Conservation (phyloP, 2,113 vertebrate genomes). For the Pelvicachromis taeniatus region DNA sequence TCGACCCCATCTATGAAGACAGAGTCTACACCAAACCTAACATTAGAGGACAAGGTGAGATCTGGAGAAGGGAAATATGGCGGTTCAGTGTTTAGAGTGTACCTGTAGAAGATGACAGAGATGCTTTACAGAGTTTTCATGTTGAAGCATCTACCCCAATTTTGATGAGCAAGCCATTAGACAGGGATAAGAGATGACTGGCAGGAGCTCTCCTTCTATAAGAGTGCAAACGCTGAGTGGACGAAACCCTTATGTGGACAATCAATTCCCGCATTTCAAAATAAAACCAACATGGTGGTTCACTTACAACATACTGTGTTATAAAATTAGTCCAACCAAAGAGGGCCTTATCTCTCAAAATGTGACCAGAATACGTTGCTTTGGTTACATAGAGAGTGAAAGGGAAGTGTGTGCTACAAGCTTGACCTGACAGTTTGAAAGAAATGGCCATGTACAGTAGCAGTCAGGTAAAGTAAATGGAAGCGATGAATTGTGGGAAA, state of each 20-base stretch:
- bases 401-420: not conserved
- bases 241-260: not conserved
- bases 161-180: not conserved
- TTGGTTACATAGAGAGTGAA: not conserved
- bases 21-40: conserved; percentile 96
- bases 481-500: not conserved
- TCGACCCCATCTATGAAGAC: conserved; percentile 99
- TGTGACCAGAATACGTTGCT: not conserved
- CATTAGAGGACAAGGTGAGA: conserved; percentile 84
- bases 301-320: not conserved
- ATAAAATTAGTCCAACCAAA: not conserved
- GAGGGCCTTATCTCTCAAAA: not conserved
- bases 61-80: not conserved
- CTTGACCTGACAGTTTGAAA: no score
- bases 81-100: not conserved
- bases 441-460: not conserved
- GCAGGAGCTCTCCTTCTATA: not conserved
- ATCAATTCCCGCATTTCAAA: not conserved
- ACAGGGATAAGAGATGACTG: not conserved
- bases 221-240: not conserved
- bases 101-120: not conserved
- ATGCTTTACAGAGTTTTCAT: not conserved
- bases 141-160: not conserved
- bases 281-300: not conserved
- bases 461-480: not conserved